A percentile compares a stretch with the other conserved stretches of the same genome.
Evolutionary conservation across 2,888 invertebrate genomes (phyloP).

Genomic region (Amphimallon solstitiale): DNA sequence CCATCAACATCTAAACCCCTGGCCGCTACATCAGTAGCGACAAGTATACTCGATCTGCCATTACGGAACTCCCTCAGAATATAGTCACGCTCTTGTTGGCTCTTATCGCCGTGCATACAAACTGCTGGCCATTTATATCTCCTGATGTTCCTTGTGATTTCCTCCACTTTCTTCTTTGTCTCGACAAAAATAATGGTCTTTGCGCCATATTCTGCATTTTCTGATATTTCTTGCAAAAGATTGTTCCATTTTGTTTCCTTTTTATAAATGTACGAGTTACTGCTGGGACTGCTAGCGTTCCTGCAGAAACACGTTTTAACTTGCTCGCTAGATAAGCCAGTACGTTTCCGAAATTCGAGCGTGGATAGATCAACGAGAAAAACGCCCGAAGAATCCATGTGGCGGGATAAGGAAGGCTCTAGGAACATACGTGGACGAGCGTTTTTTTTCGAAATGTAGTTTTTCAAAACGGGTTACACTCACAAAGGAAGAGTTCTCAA

Average conservation of each 20-base stretch:
- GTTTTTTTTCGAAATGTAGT: no score
- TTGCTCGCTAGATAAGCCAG: no score
- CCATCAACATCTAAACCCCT: slow-evolving; percentile 96
- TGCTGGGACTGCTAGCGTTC: no score
- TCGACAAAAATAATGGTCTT: slow-evolving; percentile 97
- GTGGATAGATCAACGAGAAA: no score
- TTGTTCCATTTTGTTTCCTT: slow-evolving; percentile 81
- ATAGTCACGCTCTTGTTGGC: slow-evolving; percentile 93
- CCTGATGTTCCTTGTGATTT: slow-evolving; percentile 83
- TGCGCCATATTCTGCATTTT: slow-evolving; percentile 81
- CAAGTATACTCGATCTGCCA: slow-evolving; percentile 87
- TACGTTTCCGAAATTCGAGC: no score
- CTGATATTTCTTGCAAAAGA: slow-evolving; percentile 82
- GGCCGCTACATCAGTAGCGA: slow-evolving; percentile 98
- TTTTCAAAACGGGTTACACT: no score
- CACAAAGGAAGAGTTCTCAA: no score
- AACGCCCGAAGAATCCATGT: no score
- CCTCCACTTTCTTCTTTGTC: slow-evolving; percentile 89
- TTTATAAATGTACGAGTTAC: no score
- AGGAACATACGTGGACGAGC: no score
- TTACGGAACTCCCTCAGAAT: slow-evolving; percentile 90
- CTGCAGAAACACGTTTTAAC: no score
- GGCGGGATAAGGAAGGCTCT: no score
- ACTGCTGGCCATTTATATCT: slow-evolving; percentile 80
- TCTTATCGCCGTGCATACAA: slow-evolving; percentile 95